Evolutionary conservation across 2,113 vertebrate species (phyloP).

Genomic region (Pampusana beccarii): DNA sequence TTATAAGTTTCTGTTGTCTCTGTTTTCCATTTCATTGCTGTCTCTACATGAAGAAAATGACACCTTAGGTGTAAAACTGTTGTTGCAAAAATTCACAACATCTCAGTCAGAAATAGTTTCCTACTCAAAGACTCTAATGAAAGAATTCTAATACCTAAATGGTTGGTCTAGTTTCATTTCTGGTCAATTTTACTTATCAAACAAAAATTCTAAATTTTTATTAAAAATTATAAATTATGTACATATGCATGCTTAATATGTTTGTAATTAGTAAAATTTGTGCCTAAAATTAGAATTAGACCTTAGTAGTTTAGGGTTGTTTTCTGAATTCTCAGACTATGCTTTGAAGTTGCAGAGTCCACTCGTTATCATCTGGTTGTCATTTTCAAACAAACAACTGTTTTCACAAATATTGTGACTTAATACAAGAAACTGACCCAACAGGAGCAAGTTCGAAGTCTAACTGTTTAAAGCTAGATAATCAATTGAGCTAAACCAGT

Average conservation of each 20-base stretch:
- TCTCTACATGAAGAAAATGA: constrained; percentile 60
- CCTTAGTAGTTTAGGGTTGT: rapidly evolving
- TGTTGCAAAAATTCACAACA: constrained; percentile 66
- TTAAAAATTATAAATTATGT: neutral
- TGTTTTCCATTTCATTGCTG: constrained; percentile 56
- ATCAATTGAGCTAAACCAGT: neutral
- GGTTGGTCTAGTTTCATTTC: neutral
- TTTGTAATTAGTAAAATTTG: neutral
- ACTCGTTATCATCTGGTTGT: neutral
- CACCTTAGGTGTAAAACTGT: constrained; percentile 67
- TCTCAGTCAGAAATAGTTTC: constrained; percentile 62
- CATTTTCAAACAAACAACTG: neutral
- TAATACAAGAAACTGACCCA: neutral
- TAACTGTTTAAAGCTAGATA: neutral
- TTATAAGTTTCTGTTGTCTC: constrained; percentile 49
- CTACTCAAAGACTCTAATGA: constrained; percentile 22
- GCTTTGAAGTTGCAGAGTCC: neutral
- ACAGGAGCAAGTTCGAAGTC: neutral
- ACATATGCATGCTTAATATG: neutral
- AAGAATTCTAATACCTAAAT: constrained; percentile 30
- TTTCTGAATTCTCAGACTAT: neutral
- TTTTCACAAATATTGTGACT: neutral
- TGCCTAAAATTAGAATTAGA: neutral
- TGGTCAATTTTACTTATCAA: neutral
- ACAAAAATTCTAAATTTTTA: neutral